Conservation (phyloP, 2,113 vertebrate species). For the Desmodus rotundus region DNA sequence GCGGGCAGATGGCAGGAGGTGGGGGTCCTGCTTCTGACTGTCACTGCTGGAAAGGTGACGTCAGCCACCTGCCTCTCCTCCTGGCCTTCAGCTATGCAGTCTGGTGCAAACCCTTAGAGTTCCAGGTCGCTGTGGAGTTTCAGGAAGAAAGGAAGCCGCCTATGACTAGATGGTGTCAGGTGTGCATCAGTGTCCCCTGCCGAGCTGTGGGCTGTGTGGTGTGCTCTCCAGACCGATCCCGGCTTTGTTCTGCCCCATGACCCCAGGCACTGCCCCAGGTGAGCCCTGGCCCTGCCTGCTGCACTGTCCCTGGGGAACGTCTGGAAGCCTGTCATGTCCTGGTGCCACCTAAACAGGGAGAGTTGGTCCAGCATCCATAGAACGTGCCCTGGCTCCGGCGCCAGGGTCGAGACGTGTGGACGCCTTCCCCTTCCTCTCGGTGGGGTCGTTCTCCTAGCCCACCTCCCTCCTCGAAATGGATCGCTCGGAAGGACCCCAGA, state of each 20-base stretch:
- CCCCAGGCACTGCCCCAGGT: neutral
- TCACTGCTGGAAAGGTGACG: neutral
- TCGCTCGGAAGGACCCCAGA: no score
- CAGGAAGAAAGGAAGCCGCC: neutral
- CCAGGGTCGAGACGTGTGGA: no score
- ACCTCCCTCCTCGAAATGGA: no score
- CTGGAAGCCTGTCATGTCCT: no score
- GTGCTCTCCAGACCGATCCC: neutral
- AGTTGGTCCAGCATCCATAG: no score
- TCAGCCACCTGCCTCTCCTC: no score
- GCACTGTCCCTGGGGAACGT: no score
- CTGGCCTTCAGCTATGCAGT: neutral
- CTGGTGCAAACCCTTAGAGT: neutral
- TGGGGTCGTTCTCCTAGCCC: no score
- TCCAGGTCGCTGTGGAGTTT: neutral
- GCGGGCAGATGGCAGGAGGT: fast-evolving
- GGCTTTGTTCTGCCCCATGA: neutral
- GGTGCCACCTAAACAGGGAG: no score
- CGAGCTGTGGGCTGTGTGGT: neutral
- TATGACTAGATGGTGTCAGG: neutral
- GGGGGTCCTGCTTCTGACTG: neutral
- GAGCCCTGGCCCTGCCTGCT: no score
- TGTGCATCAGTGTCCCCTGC: neutral
- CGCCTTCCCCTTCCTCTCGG: no score
- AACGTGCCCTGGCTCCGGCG: no score